Percentiles rank a stretch among this genome's conserved stretches.
Conservation (phyloP, 2,113 vertebrate species). For the Plectropomus leopardus region DNA sequence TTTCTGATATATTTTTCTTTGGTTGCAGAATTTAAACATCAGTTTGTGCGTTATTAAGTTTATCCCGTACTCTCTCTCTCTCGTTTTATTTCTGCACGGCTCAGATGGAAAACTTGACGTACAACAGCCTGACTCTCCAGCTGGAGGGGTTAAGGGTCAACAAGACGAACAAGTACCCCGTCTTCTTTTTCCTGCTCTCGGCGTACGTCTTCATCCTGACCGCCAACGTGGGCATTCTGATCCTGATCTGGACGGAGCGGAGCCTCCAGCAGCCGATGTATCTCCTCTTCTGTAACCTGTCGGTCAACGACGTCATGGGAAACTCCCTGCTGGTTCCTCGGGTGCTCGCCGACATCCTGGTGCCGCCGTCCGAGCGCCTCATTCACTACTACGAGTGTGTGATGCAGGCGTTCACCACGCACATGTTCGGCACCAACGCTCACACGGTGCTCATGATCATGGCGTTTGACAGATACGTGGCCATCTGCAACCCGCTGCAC, state of each 20-base stretch:
- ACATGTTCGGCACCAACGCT: conserved; percentile 54
- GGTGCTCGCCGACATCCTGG: conserved; percentile 55
- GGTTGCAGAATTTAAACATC: not conserved
- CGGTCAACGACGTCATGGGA: conserved; percentile 68
- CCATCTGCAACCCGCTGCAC: conserved; percentile 77
- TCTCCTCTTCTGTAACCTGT: conserved; percentile 78
- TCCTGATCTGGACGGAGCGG: conserved; percentile 56
- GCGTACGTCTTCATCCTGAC: conserved; percentile 64
- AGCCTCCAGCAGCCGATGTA: conserved; percentile 82
- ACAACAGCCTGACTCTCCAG: conserved; percentile 50
- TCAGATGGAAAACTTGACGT: conserved; percentile 42
- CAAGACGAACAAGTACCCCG: conserved; percentile 46
- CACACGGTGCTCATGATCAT: conserved; percentile 80
- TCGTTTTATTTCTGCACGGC: not conserved
- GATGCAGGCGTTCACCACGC: conserved; percentile 73
- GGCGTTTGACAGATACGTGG: conserved; percentile 81
- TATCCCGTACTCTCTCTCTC: not conserved
- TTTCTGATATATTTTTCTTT: too few relatives aligned
- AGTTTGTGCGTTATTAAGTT: not conserved
- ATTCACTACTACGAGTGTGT: conserved; percentile 18
- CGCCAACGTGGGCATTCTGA: conserved; percentile 62
- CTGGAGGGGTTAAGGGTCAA: conserved; percentile 66
- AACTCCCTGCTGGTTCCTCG: conserved; percentile 61
- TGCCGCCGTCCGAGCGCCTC: conserved; percentile 13
- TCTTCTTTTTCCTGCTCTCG: conserved; percentile 62